Base-by-base conservation (phyloP, 2,888 invertebrate genomes). In the Dynastes tityus region DNA sequence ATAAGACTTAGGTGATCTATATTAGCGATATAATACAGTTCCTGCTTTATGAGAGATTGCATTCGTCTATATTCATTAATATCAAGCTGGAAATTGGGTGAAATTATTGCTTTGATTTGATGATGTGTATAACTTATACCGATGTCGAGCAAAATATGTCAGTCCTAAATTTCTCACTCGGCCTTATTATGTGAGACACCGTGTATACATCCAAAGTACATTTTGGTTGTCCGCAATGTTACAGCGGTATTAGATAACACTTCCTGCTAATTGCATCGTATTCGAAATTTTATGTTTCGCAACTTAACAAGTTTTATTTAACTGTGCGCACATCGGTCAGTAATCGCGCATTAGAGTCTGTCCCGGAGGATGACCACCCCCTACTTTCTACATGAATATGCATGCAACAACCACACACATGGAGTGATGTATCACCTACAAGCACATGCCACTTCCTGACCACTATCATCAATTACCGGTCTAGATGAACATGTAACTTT, bases 401-500 rank as follows among this genome's bases (percentile, higher is more conserved):
- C 87, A 88, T 87, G 85, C 84, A 85, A 84, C 84, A 84, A 83
- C 85, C 82, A 81, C 80, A 83, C 81, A 81, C 80, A 82, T 82
- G 82, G 80, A 80, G 84, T 84, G 84, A 84, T 84, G 84, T 84
- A 84, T 84, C 83, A 84, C 84, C 84, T 84, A 84, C 84, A 84
- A 84, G 84, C 83, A 80, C 83, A 82, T 83, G 84, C 84, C 84
- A 84, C 83, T 84, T 84, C 84, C 84, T 84, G 84, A 82, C 83
- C 84, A 82, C 83, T 80, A 82, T 88, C 88, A 89, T 89, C 88
- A 89, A 89, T 89, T 89, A 88, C 87, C 87, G 87, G 88, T 87
- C 87, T 88, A 88, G 87, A 88, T 88, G 88, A 88, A 88, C 88
- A 88, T 88, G 88, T 87, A 87, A 87, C 88, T 87, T 88, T 86